Conservation (phyloP, 2,797 vertebrate species). For the Thamnophis elegans region DNA sequence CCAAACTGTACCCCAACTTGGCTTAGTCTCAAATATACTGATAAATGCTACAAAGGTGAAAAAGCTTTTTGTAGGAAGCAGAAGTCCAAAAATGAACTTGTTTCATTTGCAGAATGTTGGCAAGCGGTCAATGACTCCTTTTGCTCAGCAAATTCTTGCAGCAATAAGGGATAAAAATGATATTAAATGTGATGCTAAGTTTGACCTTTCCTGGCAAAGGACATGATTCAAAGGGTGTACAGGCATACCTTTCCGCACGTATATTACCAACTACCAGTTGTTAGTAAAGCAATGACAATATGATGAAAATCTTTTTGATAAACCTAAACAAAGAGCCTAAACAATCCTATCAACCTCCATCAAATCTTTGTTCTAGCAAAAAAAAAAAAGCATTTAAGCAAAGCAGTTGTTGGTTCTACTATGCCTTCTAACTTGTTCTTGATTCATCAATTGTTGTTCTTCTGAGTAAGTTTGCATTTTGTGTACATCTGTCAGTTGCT, state of each 20-base stretch:
- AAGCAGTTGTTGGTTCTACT: background rate
- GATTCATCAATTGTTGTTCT: background rate
- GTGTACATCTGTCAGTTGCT: background rate
- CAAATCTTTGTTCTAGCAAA: background rate
- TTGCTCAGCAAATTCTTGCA: background rate
- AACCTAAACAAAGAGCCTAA: background rate
- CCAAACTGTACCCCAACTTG: background rate
- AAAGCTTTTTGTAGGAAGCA: background rate
- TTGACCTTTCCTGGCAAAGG: background rate
- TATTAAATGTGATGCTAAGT: background rate
- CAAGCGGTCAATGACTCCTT: background rate
- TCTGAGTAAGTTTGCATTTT: background rate
- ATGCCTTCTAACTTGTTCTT: background rate
- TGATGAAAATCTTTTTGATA: background rate
- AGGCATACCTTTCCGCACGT: background rate
- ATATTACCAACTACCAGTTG: background rate
- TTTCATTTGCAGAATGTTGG: background rate
- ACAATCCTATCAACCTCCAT: background rate
- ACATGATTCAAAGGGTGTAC: background rate
- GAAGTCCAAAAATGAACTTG: background rate
- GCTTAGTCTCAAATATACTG: background rate
- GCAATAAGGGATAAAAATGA: background rate
- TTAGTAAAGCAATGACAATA: background rate
- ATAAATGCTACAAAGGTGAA: background rate
- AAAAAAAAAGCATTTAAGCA: background rate